Evolutionary conservation across 2,888 invertebrate genomes (phyloP), one percentile per base, ranked within the genome.

Genomic region (Gari tellinella): DNA sequence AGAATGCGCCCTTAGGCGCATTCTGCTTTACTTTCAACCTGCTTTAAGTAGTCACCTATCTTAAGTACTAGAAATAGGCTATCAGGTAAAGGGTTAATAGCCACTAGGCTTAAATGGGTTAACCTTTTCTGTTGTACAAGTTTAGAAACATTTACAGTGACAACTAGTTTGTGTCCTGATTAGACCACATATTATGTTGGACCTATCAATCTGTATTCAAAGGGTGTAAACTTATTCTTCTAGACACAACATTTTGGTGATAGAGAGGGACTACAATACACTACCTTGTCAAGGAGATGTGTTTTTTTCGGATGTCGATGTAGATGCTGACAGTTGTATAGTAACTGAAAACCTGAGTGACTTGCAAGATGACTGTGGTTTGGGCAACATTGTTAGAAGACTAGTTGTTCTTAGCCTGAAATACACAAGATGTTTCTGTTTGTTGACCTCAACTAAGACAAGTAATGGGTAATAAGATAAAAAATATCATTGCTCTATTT

Each of bases 311-410:
- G 87, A 87, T 60, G 37, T 87, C 8, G 79, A 82, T 37, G 56
- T 87, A 15, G 84, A 86, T 78, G 84, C 82, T 46, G 80, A 51
- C 37, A 75, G 76, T n/a, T 75, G 82, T 48, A 69, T 87, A 12
- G 66, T 85, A 10, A 64, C 85, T 8, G 63, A 81, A 31, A 31
- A 58, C 17, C 23, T 84, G n/a, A 19, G 25, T 8, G 67, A 77
- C 17, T 23, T 87, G 23, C 58, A 23, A 7, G 83, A 84, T 40
- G 77, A 68, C n/a, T 52, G 55, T 31, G 60, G 58, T 14, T 57
- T 84, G 8, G 82, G 83, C 51, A 60, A 65, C 37, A 51, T 86
- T 10, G 61, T 81, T 4, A 72, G 61, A n/a, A 77, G 69, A 43
- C 65, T 87, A 21, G 52, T 79, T 10, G 66, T 75, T 2, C 64